A percentile compares a stretch with the other conserved stretches of the same genome.
Evolutionary conservation across 2,797 vertebrate species (phyloP).

Genomic region (Meda fulgida): DNA sequence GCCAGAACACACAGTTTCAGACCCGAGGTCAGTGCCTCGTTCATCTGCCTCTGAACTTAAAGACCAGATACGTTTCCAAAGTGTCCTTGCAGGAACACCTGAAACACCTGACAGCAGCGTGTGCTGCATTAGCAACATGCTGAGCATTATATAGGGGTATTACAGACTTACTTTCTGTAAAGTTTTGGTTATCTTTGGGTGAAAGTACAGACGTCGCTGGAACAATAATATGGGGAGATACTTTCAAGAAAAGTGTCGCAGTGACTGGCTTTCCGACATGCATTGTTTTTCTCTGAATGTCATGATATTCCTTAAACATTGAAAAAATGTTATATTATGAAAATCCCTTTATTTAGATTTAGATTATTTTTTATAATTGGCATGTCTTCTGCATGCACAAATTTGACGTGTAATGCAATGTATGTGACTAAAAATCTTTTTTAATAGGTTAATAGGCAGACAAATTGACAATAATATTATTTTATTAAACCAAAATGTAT

Average conservation of each 20-base stretch:
- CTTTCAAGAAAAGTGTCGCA: background rate
- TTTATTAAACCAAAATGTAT: background rate
- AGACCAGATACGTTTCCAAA: conserved; percentile 52
- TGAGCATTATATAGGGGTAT: background rate
- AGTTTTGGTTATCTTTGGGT: conserved; percentile 4
- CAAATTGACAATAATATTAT: background rate
- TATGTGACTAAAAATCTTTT: too few species aligned
- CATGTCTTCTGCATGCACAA: background rate
- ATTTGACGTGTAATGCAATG: background rate
- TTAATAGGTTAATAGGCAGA: background rate
- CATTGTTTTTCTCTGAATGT: background rate
- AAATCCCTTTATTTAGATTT: background rate
- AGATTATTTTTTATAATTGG: background rate
- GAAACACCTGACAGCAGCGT: background rate
- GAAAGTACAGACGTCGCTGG: background rate
- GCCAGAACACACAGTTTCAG: conserved; percentile 90
- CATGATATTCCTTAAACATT: background rate
- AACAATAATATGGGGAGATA: background rate
- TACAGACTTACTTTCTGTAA: background rate
- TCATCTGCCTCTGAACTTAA: conserved; percentile 67
- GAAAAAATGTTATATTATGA: background rate
- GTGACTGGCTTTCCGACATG: background rate
- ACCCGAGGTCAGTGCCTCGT: conserved; percentile 92
- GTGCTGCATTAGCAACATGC: background rate
- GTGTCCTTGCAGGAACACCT: conserved; percentile 4